Conservation (phyloP, 2,113 vertebrate genomes). For the Halichoerus grypus region DNA sequence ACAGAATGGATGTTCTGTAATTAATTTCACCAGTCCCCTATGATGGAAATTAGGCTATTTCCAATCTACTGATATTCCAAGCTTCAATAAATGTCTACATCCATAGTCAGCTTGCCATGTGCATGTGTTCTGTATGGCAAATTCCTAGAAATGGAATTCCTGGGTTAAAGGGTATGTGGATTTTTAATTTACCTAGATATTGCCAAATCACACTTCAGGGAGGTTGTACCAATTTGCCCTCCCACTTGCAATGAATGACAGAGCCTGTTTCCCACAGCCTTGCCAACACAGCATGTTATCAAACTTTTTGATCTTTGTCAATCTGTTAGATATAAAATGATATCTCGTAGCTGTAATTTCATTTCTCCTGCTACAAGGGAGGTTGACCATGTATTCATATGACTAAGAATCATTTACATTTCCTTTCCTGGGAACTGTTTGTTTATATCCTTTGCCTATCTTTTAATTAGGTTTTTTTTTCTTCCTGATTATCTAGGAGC, state of each 20-base stretch:
- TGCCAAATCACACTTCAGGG: slow-evolving; percentile 75
- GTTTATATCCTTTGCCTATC: slow-evolving; percentile 73
- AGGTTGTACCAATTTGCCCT: slow-evolving; percentile 72
- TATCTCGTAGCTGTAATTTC: slow-evolving; percentile 66
- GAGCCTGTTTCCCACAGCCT: slow-evolving; percentile 65
- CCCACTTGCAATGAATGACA: slow-evolving; percentile 71
- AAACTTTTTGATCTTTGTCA: slow-evolving; percentile 83
- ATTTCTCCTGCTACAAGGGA: slow-evolving; percentile 74
- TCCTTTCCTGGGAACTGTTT: slow-evolving; percentile 78
- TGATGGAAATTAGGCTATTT: neutral
- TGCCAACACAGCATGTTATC: slow-evolving; percentile 79
- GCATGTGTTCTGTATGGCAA: neutral
- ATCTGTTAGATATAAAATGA: slow-evolving; percentile 82
- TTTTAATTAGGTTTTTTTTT: slow-evolving; percentile 76
- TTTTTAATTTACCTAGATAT: slow-evolving; percentile 71
- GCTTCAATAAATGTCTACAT: neutral
- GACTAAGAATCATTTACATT: slow-evolving; percentile 79
- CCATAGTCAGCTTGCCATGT: neutral
- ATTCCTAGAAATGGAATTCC: slow-evolving; percentile 77
- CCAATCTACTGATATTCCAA: neutral
- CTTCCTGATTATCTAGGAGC: slow-evolving; percentile 56
- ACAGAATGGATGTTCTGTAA: neutral
- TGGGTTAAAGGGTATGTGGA: slow-evolving; percentile 75
- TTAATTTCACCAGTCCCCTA: neutral
- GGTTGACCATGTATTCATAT: slow-evolving; percentile 76